Conservation (phyloP, 2,113 vertebrate species). For the Apus apus region DNA sequence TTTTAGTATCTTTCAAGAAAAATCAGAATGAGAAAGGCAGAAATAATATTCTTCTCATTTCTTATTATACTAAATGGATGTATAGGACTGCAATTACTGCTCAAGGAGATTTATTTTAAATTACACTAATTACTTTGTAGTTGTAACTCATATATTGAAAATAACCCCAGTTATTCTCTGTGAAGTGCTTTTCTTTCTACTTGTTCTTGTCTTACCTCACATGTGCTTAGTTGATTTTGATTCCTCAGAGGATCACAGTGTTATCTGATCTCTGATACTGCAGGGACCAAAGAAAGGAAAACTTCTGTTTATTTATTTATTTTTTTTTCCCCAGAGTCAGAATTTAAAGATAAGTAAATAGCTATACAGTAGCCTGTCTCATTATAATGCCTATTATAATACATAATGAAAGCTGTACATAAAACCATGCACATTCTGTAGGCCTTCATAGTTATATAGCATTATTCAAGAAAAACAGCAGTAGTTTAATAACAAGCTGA, state of each 20-base stretch:
- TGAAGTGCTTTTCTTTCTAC: neutral
- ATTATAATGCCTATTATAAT: neutral
- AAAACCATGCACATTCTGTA: neutral
- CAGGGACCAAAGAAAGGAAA: neutral
- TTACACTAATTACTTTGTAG: neutral
- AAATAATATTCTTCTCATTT: neutral
- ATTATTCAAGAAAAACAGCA: neutral
- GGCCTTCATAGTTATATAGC: neutral
- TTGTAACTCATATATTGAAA: neutral
- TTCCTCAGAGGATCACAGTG: neutral
- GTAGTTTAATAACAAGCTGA: neutral
- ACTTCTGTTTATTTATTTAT: neutral
- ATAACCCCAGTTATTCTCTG: neutral
- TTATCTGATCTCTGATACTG: accelerated
- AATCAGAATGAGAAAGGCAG: neutral
- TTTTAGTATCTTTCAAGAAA: neutral
- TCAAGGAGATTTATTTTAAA: neutral
- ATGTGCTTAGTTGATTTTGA: neutral
- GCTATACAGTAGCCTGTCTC: neutral
- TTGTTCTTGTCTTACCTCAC: neutral
- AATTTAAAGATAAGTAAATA: neutral
- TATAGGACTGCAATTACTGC: neutral
- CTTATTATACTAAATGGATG: neutral
- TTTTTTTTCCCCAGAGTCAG: too few relatives aligned
- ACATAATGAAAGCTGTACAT: neutral